Evolutionary conservation across 1,140 invertebrate species (phyloP).

Genomic region (Marisa cornuarietis): DNA sequence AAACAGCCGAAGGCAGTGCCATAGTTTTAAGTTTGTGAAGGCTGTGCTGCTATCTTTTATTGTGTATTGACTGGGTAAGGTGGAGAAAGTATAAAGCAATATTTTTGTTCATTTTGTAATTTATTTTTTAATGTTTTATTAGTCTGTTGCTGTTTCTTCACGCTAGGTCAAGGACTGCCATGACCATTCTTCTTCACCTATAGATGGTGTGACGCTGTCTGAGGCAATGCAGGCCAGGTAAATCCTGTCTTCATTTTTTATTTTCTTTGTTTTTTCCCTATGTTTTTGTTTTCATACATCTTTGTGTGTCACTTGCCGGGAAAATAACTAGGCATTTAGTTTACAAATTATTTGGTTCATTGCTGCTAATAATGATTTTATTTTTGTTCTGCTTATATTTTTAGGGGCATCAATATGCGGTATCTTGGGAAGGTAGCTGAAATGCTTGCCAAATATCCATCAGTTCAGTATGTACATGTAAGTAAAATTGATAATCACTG

Average conservation of each 20-base stretch:
- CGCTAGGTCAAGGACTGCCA: conserved; percentile 86
- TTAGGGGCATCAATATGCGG: conserved; percentile 90
- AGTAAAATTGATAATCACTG: conserved; percentile 37
- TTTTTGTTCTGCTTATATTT: conserved; percentile 26
- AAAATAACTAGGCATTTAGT: not conserved
- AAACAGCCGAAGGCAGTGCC: no score
- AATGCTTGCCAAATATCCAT: conserved; percentile 80
- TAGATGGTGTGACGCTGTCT: conserved; percentile 94
- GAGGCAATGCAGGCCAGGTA: conserved; percentile 86
- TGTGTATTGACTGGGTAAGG: no score
- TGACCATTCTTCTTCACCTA: conserved; percentile 90
- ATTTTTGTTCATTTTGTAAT: no score
- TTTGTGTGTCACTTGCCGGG: not conserved
- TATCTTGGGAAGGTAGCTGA: conserved; percentile 80
- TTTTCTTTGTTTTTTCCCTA: not conserved
- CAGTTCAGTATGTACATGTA: conserved; percentile 79
- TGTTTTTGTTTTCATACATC: not conserved
- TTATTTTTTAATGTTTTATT: not conserved
- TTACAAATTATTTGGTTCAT: not conserved
- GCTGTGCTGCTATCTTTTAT: no score
- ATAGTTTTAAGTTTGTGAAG: no score
- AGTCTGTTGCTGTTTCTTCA: conserved; percentile 32
- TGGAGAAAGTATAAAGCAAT: no score
- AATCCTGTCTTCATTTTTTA: conserved; percentile 10
- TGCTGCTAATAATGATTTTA: not conserved